Evolutionary conservation across 1,140 invertebrate species (phyloP), one percentile per base, ranked within the genome.

Genomic region (Anoplophora glabripennis): DNA sequence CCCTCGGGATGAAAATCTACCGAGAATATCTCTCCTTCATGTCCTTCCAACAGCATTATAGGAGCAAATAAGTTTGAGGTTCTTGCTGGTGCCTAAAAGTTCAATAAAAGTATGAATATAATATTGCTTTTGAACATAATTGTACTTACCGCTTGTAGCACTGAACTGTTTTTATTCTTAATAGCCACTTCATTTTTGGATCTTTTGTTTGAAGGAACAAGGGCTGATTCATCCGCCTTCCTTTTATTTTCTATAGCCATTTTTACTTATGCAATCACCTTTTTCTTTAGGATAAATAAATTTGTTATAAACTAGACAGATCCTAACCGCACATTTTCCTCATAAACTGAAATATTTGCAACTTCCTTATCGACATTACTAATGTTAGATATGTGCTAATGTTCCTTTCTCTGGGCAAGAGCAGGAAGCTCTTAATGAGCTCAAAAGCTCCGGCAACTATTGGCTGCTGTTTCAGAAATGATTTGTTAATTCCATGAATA

Each of bases 1-100:
- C 97, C 96, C 76, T 99, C 94, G 1, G 96, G 95, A 77, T 97
- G 94, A 78, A 99, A 99, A 78, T 94, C 90, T 4, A 88, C 80
- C 15, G 88, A 86, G 75, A 94, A 98, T 62, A 99, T 90, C 75
- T 99, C 98, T 34, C 94, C 96, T 74, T 95, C 89, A 77, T 99
- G 97, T 0, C 98, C 98, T 74, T 96, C 91, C 18, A 99, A 76
- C 11, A 96, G 81, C 95, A 99, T 98, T 57, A 98, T 99, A 1
- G 97, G 96, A 10, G 94, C 88, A 71, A 89, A 81, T 0, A 99
- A 79, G 65, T 86, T 90, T 0, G 96, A 98, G 9, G 94, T 96
- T 63, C 96, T 79, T 34, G 87, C 85, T 41, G 90, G 85, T 35
- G 69, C 61, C 69, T 74, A 54, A 38, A 70, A 67, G 46, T 44